Base-by-base conservation (phyloP, 1,140 invertebrate genomes). In the Hormaphis cornu region DNA sequence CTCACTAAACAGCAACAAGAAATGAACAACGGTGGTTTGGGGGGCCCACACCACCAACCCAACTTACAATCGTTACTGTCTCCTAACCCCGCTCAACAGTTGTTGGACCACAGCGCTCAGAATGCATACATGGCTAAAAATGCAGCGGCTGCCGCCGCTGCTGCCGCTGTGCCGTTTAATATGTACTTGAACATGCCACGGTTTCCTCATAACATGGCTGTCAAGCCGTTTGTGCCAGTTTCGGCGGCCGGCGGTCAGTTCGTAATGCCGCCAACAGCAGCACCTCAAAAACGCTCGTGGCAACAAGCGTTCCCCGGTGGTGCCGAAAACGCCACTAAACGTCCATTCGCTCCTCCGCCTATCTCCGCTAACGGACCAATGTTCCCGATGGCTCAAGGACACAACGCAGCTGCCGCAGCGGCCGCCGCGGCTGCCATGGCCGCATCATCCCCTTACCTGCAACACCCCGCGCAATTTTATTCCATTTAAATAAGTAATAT, bases 221-320 rank as follows among this genome's bases (percentile, higher is more conserved):
- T 63, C 9, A 69, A 52, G 16, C 20, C 70, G 44, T 63, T 50
- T 12, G 53, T 42, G 10, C 22, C 61, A 20, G 70, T 71, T 28
- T 59, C 59, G 7, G 40, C 58, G 16, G 16, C 50, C 22, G 30
- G 63, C 5, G 37, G 30, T n/a, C 70, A 69, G 9, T 69, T 54
- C 22, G 40, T 54, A 26, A 54, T 71, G 46, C 50, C 50, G 1
- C n/a, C 40, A 14, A n/a, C 50, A 0, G 28, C 28, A 7, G 50
- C 61, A 2, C 42, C 61, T 14, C 61, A 66, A 16, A 72, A 72
- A 61, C 71, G 71, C 12, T 72, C 71, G 7, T 72, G 71, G 69
- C 69, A 72, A 40, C 69, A 72, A 37, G 71, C 71, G 5, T 72
- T 72, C 37, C 69, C 71, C 10, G 46, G 42, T 6, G 40, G 53